A percentile compares a stretch with the other conserved stretches of the same genome.
Conservation (phyloP, 2,113 vertebrate species). For the Calyptomena viridis region DNA sequence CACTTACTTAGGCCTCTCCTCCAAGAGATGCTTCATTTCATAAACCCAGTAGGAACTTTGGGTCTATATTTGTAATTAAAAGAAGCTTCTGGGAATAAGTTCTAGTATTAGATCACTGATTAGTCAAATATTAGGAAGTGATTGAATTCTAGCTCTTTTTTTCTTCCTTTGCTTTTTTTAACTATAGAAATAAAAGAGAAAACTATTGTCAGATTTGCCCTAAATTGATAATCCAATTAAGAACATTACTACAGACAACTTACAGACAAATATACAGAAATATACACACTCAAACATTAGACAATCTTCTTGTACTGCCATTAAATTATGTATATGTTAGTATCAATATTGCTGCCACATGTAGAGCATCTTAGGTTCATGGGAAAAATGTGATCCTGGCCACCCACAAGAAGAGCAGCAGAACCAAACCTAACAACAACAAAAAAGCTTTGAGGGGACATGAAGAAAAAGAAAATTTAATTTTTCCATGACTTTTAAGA, state of each 20-base stretch:
- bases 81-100: neutral
- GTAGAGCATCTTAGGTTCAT: neutral
- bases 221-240: neutral
- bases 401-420: neutral
- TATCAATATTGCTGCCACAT: neutral
- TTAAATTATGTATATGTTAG: neutral
- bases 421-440: neutral
- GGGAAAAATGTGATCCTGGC: neutral
- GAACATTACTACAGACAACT: neutral
- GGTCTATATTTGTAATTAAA: constrained; percentile 8
- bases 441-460: neutral
- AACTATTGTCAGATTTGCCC: accelerated
- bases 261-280: neutral
- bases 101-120: neutral
- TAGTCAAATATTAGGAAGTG: neutral
- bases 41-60: neutral
- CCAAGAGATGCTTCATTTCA: neutral
- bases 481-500: neutral
- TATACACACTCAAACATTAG: neutral
- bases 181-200: neutral
- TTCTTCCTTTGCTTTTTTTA: neutral
- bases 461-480: neutral
- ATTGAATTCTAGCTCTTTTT: neutral
- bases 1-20: neutral
- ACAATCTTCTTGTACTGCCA: neutral